Evolutionary conservation across 2,113 vertebrate species (phyloP).

Genomic region (Atlantisia rogersi): DNA sequence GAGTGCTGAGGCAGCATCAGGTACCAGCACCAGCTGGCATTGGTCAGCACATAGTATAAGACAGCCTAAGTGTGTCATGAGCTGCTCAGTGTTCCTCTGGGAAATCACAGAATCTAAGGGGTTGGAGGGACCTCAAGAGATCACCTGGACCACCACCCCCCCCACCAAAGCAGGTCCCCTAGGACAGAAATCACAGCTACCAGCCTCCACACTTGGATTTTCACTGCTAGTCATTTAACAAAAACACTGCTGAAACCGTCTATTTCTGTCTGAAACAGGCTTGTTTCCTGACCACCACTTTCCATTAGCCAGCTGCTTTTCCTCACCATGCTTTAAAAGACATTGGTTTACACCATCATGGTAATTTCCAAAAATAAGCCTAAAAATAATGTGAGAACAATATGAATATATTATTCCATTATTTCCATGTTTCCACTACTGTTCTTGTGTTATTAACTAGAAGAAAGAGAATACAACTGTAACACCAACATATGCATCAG

Average conservation of each 20-base stretch:
- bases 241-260: neutral
- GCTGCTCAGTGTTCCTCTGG: neutral
- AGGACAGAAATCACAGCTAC: too few relatives aligned
- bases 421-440: neutral
- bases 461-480: neutral
- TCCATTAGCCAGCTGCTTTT: neutral
- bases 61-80: neutral
- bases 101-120: too few relatives aligned
- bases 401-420: rapidly evolving
- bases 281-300: rapidly evolving
- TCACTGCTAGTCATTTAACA: rapidly evolving
- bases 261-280: rapidly evolving
- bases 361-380: neutral
- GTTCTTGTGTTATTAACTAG: rapidly evolving
- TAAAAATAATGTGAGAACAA: neutral
- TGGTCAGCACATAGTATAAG: rapidly evolving
- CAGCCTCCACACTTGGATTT: rapidly evolving
- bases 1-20: neutral
- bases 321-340: neutral
- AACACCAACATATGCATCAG: rapidly evolving
- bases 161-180: too few relatives aligned
- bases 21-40: rapidly evolving
- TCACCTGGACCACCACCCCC: too few relatives aligned
- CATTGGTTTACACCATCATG: rapidly evolving
- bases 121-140: too few relatives aligned